Percentiles rank a stretch among this genome's conserved stretches.
These are phyloP conservation scores for Strigamia transsilvanica DNA, from an alignment of 2,888 invertebrate species.

Conservation along the genomic window DNA sequence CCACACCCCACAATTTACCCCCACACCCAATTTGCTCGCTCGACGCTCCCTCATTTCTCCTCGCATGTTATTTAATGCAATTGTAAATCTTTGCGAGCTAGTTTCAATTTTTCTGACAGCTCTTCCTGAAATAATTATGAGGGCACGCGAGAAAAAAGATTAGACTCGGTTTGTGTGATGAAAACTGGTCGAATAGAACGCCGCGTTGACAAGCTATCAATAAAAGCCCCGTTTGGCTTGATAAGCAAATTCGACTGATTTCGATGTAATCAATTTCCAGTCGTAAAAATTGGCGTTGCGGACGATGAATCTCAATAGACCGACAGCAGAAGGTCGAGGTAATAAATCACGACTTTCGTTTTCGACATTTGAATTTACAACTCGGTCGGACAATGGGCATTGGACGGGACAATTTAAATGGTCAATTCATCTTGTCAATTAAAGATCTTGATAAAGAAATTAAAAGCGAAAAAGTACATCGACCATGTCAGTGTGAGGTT, in stretches of 20 bases:
- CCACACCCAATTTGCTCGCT: background rate
- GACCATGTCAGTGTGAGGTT: no score
- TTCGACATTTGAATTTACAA: no score
- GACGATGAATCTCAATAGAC: no score
- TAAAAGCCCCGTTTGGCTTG: background rate
- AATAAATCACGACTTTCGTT: no score
- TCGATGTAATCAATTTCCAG: background rate
- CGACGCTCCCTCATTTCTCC: background rate
- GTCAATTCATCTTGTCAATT: no score
- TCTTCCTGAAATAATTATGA: slow-evolving; percentile 36
- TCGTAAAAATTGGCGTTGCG: no score
- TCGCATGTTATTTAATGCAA: slow-evolving; percentile 20
- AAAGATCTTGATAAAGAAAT: no score
- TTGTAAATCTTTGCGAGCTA: slow-evolving; percentile 23
- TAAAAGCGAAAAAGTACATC: no score
- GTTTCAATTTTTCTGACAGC: slow-evolving; percentile 32
- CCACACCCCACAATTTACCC: background rate
- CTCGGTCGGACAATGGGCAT: no score
- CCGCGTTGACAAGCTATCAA: slow-evolving; percentile 3
- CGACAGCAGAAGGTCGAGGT: no score
- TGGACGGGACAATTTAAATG: no score
- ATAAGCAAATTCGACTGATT: slow-evolving; percentile 15
- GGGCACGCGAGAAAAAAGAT: slow-evolving; percentile 41
- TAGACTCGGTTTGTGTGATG: slow-evolving; percentile 14
- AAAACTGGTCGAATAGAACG: slow-evolving; percentile 10